Base-by-base conservation (phyloP, 2,888 invertebrate species). In the Rhyacophila evoluta region DNA sequence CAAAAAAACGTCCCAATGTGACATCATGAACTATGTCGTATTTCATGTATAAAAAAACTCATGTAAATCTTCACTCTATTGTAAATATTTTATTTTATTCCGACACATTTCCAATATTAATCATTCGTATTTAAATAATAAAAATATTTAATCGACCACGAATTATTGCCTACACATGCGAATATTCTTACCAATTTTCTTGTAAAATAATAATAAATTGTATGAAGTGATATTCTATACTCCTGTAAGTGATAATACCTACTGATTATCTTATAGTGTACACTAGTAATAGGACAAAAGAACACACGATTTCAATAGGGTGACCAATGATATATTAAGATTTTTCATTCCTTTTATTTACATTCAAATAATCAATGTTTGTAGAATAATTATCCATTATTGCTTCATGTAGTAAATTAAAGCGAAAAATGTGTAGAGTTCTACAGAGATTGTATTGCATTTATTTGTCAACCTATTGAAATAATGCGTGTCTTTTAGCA, bases 191-290 rank as follows among this genome's bases (percentile, higher is more conserved):
- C 55, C 55, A 55, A 55, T 55, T 55, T 55, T 55, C 55, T 55
- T 55, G 55, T 55, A 25, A 55, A 55, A 25, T 55, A 55, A 55
- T 33, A 33, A 55, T 25, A 55, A 55, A 55, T 55, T 55, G 6
- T 33, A 55, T 55, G 55, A 55, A 55, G 55, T 55, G 55, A 55
- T 55, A 55, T 55, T 55, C 55, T 55, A 19, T 55, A 25, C 55
- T 55, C 55, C 2, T 19, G 55, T 55, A 55, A 55, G 55, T 55
- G 55, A 55, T 55, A 55, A 33, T 33, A 33, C 29, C 29, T 55
- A 55, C 55, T 55, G 55, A 55, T 55, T 55, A 55, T 55, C 6
- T 55, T 19, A 55, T 25, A 55, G 55, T 1, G 10, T 55, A 2
- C 15, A 19, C 6, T 55, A 25, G 10, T 55, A 19, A 15, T 41